These are phyloP conservation scores for Acanthochromis polyacanthus DNA, from an alignment of 2,113 vertebrate genomes.

Conservation along the genomic window DNA sequence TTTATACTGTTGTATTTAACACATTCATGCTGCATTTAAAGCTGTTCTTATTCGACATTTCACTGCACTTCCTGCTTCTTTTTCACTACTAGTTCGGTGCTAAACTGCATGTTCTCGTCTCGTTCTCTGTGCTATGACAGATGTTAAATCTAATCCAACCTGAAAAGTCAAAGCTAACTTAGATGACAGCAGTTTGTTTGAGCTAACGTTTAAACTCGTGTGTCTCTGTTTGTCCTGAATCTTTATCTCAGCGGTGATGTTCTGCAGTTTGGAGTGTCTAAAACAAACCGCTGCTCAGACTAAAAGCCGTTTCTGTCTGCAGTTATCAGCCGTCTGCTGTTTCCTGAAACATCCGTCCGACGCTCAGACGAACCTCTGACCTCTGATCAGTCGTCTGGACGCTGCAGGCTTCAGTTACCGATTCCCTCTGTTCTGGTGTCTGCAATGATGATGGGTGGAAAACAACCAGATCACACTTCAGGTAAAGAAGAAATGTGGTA, in stretches of 20 bases:
- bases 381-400: slow-evolving; percentile 29
- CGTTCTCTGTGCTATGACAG: no score
- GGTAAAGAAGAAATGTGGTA: slow-evolving; percentile 50
- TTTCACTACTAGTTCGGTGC: no score
- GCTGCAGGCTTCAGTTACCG: slow-evolving; percentile 57
- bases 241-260: background rate
- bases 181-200: background rate
- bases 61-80: no score
- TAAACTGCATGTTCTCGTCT: no score
- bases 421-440: slow-evolving; percentile 3
- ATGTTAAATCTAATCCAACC: no score
- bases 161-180: background rate
- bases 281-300: background rate
- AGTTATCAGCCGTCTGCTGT: slow-evolving; percentile 50
- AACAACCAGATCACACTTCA: background rate
- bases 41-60: no score
- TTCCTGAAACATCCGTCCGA: slow-evolving; percentile 29
- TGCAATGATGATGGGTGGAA: background rate
- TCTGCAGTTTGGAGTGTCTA: slow-evolving; percentile 14
- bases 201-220: background rate
- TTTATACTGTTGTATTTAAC: no score
- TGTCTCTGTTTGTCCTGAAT: background rate
- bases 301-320: slow-evolving; percentile 37
- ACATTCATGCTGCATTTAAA: no score
- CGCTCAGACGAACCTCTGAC: slow-evolving; percentile 30